A percentile compares a stretch with the other conserved stretches of the same genome.
Conservation (phyloP, 2,888 invertebrate genomes). For the Drosophila yooni region DNA sequence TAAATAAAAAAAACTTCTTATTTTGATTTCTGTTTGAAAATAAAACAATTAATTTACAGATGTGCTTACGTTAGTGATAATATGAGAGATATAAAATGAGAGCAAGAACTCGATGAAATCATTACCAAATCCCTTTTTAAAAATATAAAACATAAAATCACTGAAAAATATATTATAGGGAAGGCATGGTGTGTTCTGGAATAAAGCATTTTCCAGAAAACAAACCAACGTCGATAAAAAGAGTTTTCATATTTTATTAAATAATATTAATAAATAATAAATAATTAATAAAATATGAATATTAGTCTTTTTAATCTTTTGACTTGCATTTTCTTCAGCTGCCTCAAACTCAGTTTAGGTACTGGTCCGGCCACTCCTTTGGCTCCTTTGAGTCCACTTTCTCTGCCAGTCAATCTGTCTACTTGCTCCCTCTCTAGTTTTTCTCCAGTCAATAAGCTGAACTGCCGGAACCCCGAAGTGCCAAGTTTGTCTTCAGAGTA, state of each 20-base stretch:
- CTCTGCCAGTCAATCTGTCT: not conserved
- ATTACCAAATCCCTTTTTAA: not conserved
- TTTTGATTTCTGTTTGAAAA: not conserved
- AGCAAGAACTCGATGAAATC: not conserved
- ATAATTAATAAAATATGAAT: not conserved
- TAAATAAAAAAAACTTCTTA: no score
- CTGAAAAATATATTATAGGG: not conserved
- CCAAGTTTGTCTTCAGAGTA: slow-evolving; percentile 13
- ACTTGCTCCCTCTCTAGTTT: not conserved
- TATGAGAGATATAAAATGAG: no score
- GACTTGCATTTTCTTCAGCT: not conserved
- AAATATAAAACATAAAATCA: no score
- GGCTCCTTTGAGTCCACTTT: not conserved
- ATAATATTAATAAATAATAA: no score
- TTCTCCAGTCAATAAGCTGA: slow-evolving; percentile 22
- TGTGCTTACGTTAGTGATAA: not conserved
- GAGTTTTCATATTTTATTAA: not conserved
- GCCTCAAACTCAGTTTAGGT: not conserved
- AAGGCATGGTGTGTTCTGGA: not conserved
- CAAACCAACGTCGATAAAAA: not conserved
- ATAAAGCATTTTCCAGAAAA: not conserved
- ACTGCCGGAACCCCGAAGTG: slow-evolving; percentile 20
- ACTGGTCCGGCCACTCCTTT: not conserved
- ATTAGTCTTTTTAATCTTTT: not conserved
- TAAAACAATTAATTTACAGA: not conserved